Conservation (phyloP, 2,797 vertebrate genomes). For the Babyrousa celebensis region DNA sequence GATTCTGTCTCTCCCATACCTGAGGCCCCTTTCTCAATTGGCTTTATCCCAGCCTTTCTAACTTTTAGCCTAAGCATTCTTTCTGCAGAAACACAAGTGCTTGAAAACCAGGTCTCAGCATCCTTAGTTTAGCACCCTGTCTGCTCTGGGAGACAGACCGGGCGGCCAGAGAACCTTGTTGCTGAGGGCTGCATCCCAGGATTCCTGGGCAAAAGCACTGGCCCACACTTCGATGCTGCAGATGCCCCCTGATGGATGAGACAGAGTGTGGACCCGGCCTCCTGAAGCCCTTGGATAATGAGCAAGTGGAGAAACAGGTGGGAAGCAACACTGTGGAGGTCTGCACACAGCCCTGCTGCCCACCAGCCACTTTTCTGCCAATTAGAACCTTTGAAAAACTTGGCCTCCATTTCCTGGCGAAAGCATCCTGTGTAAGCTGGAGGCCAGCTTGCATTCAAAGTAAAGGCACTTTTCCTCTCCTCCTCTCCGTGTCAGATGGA, state of each 20-base stretch:
- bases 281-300: background rate
- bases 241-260: background rate
- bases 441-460: background rate
- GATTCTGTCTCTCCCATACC: background rate
- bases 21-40: background rate
- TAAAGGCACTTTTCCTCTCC: background rate
- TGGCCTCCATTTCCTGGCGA: background rate
- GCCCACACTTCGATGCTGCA: background rate
- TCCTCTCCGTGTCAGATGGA: background rate
- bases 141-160: slow-evolving; percentile 63
- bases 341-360: background rate
- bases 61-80: background rate
- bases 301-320: slow-evolving; percentile 53
- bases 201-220: background rate
- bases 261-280: background rate
- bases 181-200: background rate
- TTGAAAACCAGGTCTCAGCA: slow-evolving; percentile 50
- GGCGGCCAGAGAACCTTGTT: slow-evolving; percentile 34
- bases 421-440: background rate
- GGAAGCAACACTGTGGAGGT: background rate
- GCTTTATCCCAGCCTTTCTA: background rate
- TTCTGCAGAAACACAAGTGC: slow-evolving; percentile 53
- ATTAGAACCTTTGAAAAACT: background rate
- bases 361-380: slow-evolving; percentile 25
- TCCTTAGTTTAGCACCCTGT: slow-evolving; percentile 68